Conservation (phyloP, 2,797 vertebrate genomes). For the Etheostoma perlongum region DNA sequence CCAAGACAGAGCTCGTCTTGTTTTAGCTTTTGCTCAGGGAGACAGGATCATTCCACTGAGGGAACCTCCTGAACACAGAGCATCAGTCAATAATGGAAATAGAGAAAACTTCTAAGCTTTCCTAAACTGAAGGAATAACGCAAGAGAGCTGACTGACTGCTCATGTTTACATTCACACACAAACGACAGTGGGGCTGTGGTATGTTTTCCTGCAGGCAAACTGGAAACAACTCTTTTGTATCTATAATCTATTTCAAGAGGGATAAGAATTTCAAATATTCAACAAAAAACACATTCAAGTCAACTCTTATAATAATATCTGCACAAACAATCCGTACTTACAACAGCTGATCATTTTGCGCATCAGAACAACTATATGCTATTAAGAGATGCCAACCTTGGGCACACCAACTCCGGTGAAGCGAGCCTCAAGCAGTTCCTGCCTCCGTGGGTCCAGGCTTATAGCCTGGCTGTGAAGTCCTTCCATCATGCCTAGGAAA, state of each 20-base stretch:
- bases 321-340: not conserved
- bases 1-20: slow-evolving; percentile 69
- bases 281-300: not conserved
- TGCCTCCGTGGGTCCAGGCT: slow-evolving; percentile 93
- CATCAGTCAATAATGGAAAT: slow-evolving; percentile 35
- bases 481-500: slow-evolving; percentile 93
- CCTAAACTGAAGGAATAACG: slow-evolving; percentile 17
- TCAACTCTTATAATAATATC: not conserved
- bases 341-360: not conserved
- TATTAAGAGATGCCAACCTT: slow-evolving; percentile 83
- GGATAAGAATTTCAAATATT: slow-evolving; percentile 1
- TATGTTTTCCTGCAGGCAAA: slow-evolving; percentile 17
- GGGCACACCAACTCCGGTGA: slow-evolving; percentile 92
- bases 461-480: slow-evolving; percentile 87
- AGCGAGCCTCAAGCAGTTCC: slow-evolving; percentile 94
- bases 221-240: not conserved
- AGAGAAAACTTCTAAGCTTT: slow-evolving; percentile 27
- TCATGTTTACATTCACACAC: slow-evolving; percentile 15
- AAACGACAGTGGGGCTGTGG: not conserved
- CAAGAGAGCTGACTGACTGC: not conserved
- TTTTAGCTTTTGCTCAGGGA: slow-evolving; percentile 59
- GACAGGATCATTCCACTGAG: slow-evolving; percentile 57
- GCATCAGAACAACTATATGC: slow-evolving; percentile 1
- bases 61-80: slow-evolving; percentile 45
- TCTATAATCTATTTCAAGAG: not conserved